Evolutionary conservation across 2,113 vertebrate genomes (phyloP).

Genomic region (Dicerorhinus sumatrensis): DNA sequence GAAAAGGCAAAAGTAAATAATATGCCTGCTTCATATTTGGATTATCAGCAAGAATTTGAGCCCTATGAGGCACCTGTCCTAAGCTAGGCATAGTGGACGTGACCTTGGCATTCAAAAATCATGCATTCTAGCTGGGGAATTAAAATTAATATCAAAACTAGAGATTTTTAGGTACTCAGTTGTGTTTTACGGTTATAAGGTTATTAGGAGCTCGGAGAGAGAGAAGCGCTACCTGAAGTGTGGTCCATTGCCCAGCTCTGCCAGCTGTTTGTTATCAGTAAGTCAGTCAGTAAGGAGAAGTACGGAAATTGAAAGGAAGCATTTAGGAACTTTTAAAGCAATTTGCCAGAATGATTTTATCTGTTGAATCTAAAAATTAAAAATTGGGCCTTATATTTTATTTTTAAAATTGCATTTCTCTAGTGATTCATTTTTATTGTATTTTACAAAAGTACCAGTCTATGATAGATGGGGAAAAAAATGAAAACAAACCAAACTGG

Average conservation of each 20-base stretch:
- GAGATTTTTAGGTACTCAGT: not conserved
- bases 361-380: constrained; percentile 17
- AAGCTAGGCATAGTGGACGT: not conserved
- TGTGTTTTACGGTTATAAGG: not conserved
- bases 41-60: constrained; percentile 11
- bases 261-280: not conserved
- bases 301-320: constrained; percentile 51
- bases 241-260: not conserved
- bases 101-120: not conserved
- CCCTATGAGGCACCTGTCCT: not conserved
- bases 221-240: not conserved
- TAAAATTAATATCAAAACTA: not conserved
- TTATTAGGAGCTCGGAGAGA: not conserved
- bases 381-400: constrained; percentile 5
- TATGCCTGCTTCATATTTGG: constrained; percentile 9
- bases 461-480: not conserved
- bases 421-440: constrained; percentile 34
- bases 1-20: constrained; percentile 52
- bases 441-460: constrained; percentile 19
- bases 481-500: not conserved
- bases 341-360: constrained; percentile 49
- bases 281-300: not conserved
- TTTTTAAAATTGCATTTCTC: constrained; percentile 55
- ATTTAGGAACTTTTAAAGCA: constrained; percentile 59
- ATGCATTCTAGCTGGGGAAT: not conserved